Conservation (phyloP, 2,888 invertebrate species). For the Aphrophora alni region DNA sequence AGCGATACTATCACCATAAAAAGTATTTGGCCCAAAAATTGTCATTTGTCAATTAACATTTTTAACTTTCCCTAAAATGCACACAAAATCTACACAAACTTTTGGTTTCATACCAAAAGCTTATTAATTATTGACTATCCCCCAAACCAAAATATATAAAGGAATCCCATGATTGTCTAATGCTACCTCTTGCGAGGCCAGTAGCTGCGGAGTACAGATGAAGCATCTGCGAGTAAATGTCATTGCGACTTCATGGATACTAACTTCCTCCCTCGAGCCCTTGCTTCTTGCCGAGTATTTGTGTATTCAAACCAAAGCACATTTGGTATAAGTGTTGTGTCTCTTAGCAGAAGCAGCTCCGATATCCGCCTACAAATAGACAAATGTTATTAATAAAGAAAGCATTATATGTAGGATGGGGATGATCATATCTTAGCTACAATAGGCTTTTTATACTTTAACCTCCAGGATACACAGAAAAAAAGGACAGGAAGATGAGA, state of each 20-base stretch:
- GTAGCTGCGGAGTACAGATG: conserved; percentile 57
- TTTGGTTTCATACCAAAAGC: conserved; percentile 2
- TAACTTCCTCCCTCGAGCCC: conserved; percentile 79
- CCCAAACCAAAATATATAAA: not conserved
- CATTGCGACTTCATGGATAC: conserved; percentile 84
- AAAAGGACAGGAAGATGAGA: too few relatives aligned
- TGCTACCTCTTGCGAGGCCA: conserved; percentile 60
- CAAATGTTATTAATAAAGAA: not conserved
- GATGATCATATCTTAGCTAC: too few relatives aligned
- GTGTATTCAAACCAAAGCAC: conserved; percentile 95
- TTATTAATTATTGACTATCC: not conserved
- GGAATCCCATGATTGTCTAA: conserved; percentile 16
- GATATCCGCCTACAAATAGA: conserved; percentile 74
- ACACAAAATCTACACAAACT: not conserved
- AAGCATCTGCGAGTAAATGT: conserved; percentile 61
- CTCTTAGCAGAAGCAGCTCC: conserved; percentile 84
- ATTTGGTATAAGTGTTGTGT: conserved; percentile 90
- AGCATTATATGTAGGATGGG: too few relatives aligned
- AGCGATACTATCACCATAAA: not conserved
- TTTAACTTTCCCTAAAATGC: not conserved
- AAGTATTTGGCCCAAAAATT: not conserved
- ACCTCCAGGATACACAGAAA: too few relatives aligned
- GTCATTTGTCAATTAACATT: not conserved
- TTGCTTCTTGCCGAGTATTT: conserved; percentile 81
- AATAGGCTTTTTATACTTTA: too few relatives aligned